Conservation (phyloP, 2,113 vertebrate genomes). For the Sinocyclocheilus anshuiensis region DNA sequence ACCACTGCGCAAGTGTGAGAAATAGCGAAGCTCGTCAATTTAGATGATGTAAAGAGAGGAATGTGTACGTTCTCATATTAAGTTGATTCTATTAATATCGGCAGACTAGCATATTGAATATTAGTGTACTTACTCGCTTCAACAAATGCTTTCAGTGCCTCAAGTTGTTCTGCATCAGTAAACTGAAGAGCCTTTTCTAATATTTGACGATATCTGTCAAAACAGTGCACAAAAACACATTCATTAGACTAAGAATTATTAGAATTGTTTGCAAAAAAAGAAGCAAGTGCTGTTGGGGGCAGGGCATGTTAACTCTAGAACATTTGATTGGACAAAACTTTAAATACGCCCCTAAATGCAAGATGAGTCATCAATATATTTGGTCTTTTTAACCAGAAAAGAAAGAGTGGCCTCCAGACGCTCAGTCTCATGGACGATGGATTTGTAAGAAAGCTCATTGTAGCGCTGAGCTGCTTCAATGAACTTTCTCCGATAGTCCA, state of each 20-base stretch:
- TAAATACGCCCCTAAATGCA: background rate
- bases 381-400: background rate
- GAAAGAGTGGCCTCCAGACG: constrained; percentile 82
- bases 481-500: constrained; percentile 97
- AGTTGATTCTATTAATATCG: too few species aligned
- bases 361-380: background rate
- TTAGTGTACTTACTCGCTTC: constrained; percentile 90
- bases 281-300: background rate
- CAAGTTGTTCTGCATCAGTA: constrained; percentile 87
- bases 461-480: constrained; percentile 98
- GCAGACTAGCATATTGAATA: background rate
- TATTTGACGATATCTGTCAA: constrained; percentile 90
- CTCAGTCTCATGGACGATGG: constrained; percentile 94
- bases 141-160: constrained; percentile 97
- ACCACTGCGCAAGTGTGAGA: constrained; percentile 81
- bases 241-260: background rate
- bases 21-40: background rate
- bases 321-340: background rate
- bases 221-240: background rate
- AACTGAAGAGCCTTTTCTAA: constrained; percentile 95
- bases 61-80: too few species aligned
- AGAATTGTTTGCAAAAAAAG: background rate
- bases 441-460: constrained; percentile 97
- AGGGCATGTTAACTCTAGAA: background rate
- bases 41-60: background rate